These are phyloP conservation scores for Natator depressus DNA, from an alignment of 2,113 vertebrate genomes.

Conservation along the genomic window DNA sequence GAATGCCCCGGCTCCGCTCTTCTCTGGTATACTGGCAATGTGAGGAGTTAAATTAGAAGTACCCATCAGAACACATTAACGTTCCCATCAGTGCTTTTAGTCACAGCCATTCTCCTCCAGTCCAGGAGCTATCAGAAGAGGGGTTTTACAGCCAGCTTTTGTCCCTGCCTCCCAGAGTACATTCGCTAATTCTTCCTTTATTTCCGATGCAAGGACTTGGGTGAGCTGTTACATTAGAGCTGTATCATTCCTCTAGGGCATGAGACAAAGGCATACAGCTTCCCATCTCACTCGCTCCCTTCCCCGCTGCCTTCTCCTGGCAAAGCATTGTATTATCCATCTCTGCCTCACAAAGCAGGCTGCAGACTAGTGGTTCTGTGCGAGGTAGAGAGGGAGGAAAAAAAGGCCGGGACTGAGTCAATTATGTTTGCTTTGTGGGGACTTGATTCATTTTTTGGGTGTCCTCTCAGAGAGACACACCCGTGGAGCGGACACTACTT, in stretches of 20 bases:
- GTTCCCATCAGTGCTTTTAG: fast-evolving
- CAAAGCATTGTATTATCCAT: neutral
- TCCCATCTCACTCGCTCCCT: neutral
- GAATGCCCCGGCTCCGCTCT: fast-evolving
- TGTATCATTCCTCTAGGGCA: constrained; percentile 28
- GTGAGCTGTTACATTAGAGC: constrained; percentile 52
- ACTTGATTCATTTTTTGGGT: neutral
- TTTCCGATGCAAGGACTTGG: neutral
- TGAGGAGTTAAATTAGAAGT: neutral
- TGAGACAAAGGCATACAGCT: neutral
- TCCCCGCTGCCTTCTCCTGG: neutral
- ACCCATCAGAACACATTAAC: constrained; percentile 2
- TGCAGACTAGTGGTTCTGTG: neutral
- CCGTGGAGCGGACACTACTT: neutral
- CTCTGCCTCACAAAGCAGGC: neutral
- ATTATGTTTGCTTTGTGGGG: neutral
- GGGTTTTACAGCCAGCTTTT: constrained; percentile 36
- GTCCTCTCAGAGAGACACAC: neutral
- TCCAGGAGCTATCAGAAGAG: neutral
- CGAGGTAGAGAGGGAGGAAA: too few species aligned
- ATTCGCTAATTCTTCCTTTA: constrained; percentile 58
- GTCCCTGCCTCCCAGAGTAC: constrained; percentile 18
- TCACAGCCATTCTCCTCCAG: neutral
- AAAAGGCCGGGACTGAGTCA: neutral
- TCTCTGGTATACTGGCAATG: fast-evolving